Evolutionary conservation across 2,888 invertebrate species (phyloP).

Genomic region (Apotomis capreana): DNA sequence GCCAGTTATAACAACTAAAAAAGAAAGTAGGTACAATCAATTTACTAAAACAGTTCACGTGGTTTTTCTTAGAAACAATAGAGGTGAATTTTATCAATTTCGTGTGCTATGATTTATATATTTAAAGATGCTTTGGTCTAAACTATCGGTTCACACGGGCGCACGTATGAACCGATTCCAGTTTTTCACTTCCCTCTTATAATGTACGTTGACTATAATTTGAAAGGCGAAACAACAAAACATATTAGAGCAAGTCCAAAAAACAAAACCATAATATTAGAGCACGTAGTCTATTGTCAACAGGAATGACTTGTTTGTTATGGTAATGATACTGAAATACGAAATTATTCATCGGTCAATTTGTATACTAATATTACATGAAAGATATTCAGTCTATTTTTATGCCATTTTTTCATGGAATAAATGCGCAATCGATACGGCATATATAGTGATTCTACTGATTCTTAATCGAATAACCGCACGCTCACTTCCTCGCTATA

Average conservation of each 20-base stretch:
- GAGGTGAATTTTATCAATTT: too few species aligned
- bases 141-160: too few species aligned
- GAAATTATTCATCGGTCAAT: too few species aligned
- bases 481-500: conserved; percentile 20
- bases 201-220: conserved; percentile 34
- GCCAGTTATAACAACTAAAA: too few species aligned
- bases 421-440: conserved; percentile 12
- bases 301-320: conserved; percentile 61
- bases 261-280: conserved; percentile 12
- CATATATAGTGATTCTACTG: not conserved
- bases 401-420: not conserved
- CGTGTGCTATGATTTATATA: too few species aligned
- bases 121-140: too few species aligned
- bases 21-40: too few species aligned
- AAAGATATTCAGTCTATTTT: not conserved
- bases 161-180: too few species aligned
- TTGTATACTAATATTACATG: too few species aligned
- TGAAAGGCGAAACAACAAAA: conserved; percentile 44
- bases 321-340: too few species aligned
- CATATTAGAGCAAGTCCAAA: conserved; percentile 38
- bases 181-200: conserved; percentile 16
- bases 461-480: conserved; percentile 26
- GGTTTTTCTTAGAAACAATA: too few species aligned
- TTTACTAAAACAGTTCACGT: too few species aligned
- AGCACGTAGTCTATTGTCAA: conserved; percentile 71